Percentiles rank a stretch among this genome's conserved stretches.
Evolutionary conservation across 2,888 invertebrate genomes (phyloP).

Genomic region (Monoplex corrugatus): DNA sequence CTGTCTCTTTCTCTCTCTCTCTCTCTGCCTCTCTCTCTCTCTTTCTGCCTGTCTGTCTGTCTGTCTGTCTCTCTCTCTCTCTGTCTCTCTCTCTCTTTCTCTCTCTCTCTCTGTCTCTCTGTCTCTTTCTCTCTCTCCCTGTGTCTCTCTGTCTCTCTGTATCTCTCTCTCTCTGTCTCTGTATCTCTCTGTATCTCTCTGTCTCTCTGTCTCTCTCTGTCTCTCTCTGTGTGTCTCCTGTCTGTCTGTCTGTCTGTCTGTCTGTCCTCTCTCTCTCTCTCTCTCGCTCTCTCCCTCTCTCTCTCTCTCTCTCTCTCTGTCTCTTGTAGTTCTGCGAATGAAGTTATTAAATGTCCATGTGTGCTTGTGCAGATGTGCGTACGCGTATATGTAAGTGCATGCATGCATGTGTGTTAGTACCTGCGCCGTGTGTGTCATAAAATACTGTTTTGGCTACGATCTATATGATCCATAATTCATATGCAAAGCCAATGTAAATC

Average conservation of each 20-base stretch:
- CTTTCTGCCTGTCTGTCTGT: not conserved
- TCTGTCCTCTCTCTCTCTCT: not conserved
- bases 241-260: not conserved
- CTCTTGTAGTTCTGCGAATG: too few relatives aligned
- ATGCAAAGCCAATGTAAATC: too few relatives aligned
- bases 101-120: not conserved
- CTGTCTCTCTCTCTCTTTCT: not conserved
- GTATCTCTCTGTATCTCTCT: not conserved
- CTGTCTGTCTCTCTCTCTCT: not conserved
- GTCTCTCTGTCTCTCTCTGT: slow-evolving; percentile 13
- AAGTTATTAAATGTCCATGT: too few relatives aligned
- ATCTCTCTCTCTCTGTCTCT: not conserved
- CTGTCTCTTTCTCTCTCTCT: not conserved
- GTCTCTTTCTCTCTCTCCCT: not conserved
- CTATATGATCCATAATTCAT: too few relatives aligned
- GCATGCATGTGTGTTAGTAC: too few relatives aligned
- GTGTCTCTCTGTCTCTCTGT: not conserved
- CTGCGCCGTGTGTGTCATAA: too few relatives aligned
- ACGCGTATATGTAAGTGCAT: too few relatives aligned
- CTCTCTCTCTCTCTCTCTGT: not conserved
- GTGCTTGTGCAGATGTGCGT: too few relatives aligned
- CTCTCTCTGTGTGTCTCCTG: not conserved
- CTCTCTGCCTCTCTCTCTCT: not conserved
- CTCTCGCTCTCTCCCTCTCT: slow-evolving; percentile 14
- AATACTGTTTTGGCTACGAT: too few relatives aligned